Evolutionary conservation across 2,113 vertebrate species (phyloP).

Genomic region (Marcusenius ussheri): DNA sequence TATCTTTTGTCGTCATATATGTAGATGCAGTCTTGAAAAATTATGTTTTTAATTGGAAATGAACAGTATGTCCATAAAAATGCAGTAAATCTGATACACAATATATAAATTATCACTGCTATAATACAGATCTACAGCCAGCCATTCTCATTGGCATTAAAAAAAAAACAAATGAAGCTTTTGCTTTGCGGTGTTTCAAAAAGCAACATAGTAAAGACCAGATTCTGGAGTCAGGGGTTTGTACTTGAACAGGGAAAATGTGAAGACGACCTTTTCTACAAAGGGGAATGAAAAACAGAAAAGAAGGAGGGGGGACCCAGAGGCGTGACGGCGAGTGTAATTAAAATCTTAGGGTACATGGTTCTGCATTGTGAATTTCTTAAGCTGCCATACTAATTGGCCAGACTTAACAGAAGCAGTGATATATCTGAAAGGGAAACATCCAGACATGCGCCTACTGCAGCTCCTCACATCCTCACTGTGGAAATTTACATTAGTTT

Average conservation of each 20-base stretch:
- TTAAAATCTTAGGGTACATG: neutral
- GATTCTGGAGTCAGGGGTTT: neutral
- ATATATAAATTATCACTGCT: neutral
- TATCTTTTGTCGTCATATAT: neutral
- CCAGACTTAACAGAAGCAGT: neutral
- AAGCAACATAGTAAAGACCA: neutral
- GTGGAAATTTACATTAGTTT: neutral
- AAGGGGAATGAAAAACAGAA: neutral
- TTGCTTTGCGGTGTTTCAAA: neutral
- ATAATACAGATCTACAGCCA: neutral
- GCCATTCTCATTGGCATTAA: neutral
- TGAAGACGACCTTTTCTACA: neutral
- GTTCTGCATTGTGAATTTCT: neutral
- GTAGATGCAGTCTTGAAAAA: neutral
- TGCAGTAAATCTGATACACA: neutral
- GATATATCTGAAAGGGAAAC: neutral
- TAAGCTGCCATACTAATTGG: neutral
- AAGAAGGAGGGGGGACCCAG: neutral
- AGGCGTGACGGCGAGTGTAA: neutral
- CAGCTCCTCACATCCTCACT: neutral
- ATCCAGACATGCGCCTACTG: neutral
- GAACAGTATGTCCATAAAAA: neutral
- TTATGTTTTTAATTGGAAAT: neutral
- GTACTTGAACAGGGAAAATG: neutral
- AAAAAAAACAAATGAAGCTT: neutral